Evolutionary conservation across 1,140 invertebrate species (phyloP).

Genomic region (Triops cancriformis): DNA sequence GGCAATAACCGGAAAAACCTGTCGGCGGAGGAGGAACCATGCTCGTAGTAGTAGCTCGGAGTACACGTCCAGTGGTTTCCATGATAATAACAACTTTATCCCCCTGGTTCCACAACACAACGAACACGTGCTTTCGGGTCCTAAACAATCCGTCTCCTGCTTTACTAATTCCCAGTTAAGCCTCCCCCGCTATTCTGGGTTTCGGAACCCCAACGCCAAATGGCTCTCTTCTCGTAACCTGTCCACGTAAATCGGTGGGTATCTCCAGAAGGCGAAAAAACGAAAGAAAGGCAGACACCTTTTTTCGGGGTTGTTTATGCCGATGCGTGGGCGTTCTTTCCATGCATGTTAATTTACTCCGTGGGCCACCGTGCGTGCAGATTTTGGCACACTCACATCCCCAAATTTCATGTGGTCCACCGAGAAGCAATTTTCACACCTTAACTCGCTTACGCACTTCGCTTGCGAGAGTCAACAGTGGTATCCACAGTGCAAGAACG

Average conservation of each 20-base stretch:
- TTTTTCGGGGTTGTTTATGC: background rate
- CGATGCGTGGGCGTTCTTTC: background rate
- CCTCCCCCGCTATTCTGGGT: too few species aligned
- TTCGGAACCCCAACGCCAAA: too few species aligned
- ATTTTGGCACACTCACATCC: too few species aligned
- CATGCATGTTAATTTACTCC: background rate
- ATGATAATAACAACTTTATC: slow-evolving; percentile 6
- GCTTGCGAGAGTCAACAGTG: too few species aligned
- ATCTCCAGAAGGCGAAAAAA: background rate
- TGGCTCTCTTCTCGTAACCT: too few species aligned
- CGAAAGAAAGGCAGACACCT: background rate
- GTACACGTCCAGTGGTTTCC: background rate
- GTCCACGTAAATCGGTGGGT: background rate
- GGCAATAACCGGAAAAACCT: slow-evolving; percentile 10
- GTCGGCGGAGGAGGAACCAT: slow-evolving; percentile 4
- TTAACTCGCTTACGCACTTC: too few species aligned
- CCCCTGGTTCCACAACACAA: background rate
- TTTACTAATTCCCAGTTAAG: too few species aligned
- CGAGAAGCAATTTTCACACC: slow-evolving; percentile 1
- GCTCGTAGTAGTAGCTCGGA: background rate
- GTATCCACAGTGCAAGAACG: too few species aligned
- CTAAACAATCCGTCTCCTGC: background rate
- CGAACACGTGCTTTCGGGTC: background rate
- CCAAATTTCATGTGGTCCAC: background rate
- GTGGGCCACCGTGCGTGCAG: background rate